Conservation (phyloP, 2,888 invertebrate species). For the Corythucha ciliata region DNA sequence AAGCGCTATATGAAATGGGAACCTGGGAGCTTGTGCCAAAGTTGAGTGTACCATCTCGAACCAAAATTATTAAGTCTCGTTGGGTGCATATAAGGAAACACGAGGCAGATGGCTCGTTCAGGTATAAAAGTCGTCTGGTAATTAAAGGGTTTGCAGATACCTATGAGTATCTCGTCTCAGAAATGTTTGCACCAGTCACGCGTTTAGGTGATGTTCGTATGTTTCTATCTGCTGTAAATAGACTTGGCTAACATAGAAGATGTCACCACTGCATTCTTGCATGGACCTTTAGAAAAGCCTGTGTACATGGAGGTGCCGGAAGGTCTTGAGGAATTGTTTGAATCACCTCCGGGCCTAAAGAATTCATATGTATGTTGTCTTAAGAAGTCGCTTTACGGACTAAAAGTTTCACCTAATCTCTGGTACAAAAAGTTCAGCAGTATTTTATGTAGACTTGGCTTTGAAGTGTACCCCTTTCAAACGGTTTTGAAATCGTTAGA, state of each 20-base stretch:
- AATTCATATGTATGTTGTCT: conserved; percentile 15
- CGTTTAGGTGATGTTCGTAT: conserved; percentile 1
- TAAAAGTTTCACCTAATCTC: conserved; percentile 9
- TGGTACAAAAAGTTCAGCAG: conserved; percentile 12
- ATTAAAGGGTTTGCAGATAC: conserved; percentile 10
- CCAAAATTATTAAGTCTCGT: neutral
- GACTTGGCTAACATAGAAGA: neutral
- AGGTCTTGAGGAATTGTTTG: conserved; percentile 5
- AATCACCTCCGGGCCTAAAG: neutral
- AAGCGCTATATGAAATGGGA: conserved; percentile 2
- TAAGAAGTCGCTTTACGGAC: conserved; percentile 17
- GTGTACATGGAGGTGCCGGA: conserved; percentile 14
- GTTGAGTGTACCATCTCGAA: neutral
- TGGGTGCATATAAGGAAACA: conserved; percentile 4
- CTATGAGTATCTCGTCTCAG: conserved; percentile 6
- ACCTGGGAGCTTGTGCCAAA: conserved; percentile 9
- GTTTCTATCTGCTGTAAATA: conserved; percentile 1
- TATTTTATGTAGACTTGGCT: conserved; percentile 3
- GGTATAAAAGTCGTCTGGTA: conserved; percentile 5
- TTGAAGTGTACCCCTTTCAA: neutral
- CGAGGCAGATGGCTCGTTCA: neutral
- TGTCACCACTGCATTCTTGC: conserved; percentile 12
- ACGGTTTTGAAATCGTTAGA: too few relatives aligned
- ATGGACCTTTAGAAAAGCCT: conserved; percentile 14
- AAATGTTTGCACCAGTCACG: conserved; percentile 10